Evolutionary conservation across 2,888 invertebrate genomes (phyloP).

Genomic region (Cantharis flavilabris): DNA sequence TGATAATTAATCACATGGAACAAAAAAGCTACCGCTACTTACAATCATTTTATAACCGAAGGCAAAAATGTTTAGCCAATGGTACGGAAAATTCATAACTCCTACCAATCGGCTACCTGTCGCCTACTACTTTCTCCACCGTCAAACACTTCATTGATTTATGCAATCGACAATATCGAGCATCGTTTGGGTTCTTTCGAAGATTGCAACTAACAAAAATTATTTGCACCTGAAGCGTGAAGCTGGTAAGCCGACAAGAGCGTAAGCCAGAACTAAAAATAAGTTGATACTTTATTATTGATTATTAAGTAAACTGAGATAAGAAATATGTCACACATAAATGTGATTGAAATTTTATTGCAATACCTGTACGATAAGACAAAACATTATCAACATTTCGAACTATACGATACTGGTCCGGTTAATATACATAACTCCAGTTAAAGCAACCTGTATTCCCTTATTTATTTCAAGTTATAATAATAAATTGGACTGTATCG

Average conservation of each 20-base stretch:
- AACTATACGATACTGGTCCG: conserved; percentile 1
- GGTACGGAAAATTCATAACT: conserved; percentile 24
- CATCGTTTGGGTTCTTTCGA: background rate
- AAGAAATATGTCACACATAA: background rate
- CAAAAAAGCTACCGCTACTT: conserved; percentile 19
- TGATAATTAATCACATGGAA: conserved; percentile 18
- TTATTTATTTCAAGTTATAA: conserved; percentile 34
- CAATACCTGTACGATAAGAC: background rate
- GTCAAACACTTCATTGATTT: conserved; percentile 26
- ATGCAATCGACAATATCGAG: background rate
- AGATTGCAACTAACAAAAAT: background rate
- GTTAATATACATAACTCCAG: conserved; percentile 25
- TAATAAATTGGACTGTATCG: conserved; percentile 29
- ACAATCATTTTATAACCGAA: conserved; percentile 22
- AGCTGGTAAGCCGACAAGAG: too few relatives aligned
- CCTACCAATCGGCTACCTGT: conserved; percentile 29
- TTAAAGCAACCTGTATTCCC: conserved; percentile 34
- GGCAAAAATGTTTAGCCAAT: conserved; percentile 31
- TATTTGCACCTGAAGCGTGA: too few relatives aligned
- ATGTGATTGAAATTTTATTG: background rate
- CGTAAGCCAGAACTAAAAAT: background rate
- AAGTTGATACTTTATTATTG: background rate
- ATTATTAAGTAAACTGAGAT: background rate
- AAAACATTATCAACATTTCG: conserved; percentile 16
- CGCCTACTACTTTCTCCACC: conserved; percentile 32